These are phyloP conservation scores for Alexandromys oeconomus DNA, from an alignment of 2,797 vertebrate species.

Conservation along the genomic window DNA sequence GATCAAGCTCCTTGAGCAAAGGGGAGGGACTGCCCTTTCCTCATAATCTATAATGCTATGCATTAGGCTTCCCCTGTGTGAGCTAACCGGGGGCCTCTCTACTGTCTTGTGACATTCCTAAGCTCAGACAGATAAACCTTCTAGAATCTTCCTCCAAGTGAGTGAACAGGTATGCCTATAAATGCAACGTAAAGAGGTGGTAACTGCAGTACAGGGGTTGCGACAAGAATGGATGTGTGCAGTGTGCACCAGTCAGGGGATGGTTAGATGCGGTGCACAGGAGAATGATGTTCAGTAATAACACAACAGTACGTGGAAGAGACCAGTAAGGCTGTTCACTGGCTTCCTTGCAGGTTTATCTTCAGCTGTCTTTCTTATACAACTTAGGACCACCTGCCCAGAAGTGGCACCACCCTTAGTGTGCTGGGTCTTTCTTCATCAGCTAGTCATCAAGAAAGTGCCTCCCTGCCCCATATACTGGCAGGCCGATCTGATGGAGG, in stretches of 20 bases:
- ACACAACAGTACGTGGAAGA: neutral
- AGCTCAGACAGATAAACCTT: neutral
- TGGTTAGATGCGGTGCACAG: rapidly evolving
- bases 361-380: neutral
- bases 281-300: too few relatives aligned
- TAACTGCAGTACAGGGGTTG: neutral
- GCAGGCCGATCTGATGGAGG: neutral
- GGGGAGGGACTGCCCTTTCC: neutral
- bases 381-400: too few relatives aligned
- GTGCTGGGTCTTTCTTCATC: neutral
- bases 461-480: neutral
- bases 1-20: neutral
- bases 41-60: neutral
- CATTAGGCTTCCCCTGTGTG: rapidly evolving
- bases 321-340: neutral
- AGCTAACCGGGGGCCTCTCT: neutral
- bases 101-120: neutral
- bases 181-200: neutral
- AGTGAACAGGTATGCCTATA: neutral
- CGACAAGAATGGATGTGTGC: neutral
- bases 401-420: neutral
- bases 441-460: neutral
- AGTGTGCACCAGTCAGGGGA: neutral
- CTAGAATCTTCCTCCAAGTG: neutral
- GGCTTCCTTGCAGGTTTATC: neutral